These are phyloP conservation scores for Dermochelys coriacea DNA, from an alignment of 2,797 vertebrate genomes.

Conservation along the genomic window DNA sequence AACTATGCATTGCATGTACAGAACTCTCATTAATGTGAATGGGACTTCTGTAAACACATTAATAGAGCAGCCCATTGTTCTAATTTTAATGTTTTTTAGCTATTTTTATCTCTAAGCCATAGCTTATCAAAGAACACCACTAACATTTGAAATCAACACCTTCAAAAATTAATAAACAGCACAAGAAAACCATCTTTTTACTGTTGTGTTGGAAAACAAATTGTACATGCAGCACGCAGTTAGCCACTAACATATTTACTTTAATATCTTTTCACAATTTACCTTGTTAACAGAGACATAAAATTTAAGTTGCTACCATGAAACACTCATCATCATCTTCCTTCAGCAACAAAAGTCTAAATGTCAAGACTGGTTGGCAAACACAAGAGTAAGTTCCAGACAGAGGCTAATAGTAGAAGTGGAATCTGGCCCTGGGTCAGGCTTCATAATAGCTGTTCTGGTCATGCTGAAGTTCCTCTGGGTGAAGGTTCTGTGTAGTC, in stretches of 20 bases:
- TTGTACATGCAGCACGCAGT: neutral
- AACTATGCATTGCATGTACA: neutral
- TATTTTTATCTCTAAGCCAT: slow-evolving; percentile 64
- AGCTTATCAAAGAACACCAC: slow-evolving; percentile 32
- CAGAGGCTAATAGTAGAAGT: neutral
- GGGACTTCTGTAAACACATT: neutral
- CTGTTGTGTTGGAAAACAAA: slow-evolving; percentile 14
- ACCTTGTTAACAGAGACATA: neutral
- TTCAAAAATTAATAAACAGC: slow-evolving; percentile 64
- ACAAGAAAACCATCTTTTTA: slow-evolving; percentile 33
- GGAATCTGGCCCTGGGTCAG: neutral
- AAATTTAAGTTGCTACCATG: neutral
- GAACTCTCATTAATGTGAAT: neutral
- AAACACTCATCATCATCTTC: neutral
- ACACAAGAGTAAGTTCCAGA: rapidly evolving
- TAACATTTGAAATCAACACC: slow-evolving; percentile 44
- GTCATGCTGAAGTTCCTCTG: rapidly evolving
- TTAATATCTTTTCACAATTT: neutral
- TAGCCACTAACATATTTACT: rapidly evolving
- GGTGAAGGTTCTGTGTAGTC: neutral
- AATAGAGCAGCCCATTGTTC: slow-evolving; percentile 23
- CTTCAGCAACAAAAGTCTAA: neutral
- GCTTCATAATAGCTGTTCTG: neutral
- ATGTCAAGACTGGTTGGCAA: rapidly evolving
- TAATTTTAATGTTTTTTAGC: slow-evolving; percentile 42